Percentiles rank a stretch among this genome's conserved stretches.
Evolutionary conservation across 2,888 invertebrate genomes (phyloP).

Genomic region (Schrankia costaestrigalis): DNA sequence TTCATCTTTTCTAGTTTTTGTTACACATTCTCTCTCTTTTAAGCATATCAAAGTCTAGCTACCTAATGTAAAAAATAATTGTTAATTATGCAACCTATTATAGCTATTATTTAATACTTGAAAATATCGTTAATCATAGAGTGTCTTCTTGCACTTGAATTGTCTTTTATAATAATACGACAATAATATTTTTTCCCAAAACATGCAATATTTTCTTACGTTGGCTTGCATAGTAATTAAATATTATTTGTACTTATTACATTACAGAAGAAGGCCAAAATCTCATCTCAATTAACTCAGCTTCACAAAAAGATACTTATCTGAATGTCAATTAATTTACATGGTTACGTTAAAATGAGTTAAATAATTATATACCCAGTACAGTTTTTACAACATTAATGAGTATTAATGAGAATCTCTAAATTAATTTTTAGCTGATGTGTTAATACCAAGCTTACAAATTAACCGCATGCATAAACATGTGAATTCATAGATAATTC

Average conservation of each 20-base stretch:
- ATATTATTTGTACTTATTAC: conserved; percentile 24
- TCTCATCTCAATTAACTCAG: conserved; percentile 43
- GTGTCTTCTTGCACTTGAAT: no score
- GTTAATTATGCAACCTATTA: no score
- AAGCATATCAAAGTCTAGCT: no score
- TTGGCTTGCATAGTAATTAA: conserved; percentile 2
- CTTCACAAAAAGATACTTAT: conserved; percentile 50
- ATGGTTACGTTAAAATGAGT: conserved; percentile 36
- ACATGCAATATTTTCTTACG: conserved; percentile 7
- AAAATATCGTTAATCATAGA: no score
- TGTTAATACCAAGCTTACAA: no score
- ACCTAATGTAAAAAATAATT: no score
- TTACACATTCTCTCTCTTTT: no score
- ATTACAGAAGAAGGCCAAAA: conserved; percentile 46
- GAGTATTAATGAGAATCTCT: conserved; percentile 9
- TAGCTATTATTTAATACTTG: no score
- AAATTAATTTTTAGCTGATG: no score
- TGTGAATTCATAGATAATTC: no score
- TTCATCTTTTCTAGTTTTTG: no score
- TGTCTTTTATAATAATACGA: neutral
- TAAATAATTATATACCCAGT: conserved; percentile 29
- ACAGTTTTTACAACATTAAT: conserved; percentile 20
- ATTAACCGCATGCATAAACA: no score
- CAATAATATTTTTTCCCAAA: conserved; percentile 9
- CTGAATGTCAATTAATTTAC: conserved; percentile 49